Percentiles rank a stretch among this genome's conserved stretches.
phyloP scores from a whole-genome alignment of 2,888 invertebrate species.

The Conistra vaccinii region DNA sequence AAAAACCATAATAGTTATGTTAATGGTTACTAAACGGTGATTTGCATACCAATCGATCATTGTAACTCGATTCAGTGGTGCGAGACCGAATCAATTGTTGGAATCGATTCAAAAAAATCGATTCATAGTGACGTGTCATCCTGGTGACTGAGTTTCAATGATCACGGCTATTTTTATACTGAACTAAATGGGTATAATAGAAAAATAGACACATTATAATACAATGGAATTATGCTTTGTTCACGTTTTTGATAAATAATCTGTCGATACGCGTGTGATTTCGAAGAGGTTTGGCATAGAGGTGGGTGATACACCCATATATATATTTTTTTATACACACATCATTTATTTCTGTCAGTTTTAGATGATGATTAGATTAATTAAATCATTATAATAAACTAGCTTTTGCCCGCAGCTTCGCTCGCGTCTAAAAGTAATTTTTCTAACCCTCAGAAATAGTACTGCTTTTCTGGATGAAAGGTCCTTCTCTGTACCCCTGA shows the following conservation, averaged over 20 bases:
- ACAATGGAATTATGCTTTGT: conserved; percentile 4
- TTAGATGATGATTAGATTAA: not conserved
- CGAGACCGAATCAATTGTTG: conserved; percentile 73
- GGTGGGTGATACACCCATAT: not conserved
- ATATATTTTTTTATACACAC: not conserved
- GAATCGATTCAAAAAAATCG: conserved; percentile 69
- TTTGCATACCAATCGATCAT: conserved; percentile 77
- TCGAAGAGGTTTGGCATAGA: not conserved
- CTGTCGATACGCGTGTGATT: conserved; percentile 5
- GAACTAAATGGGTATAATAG: conserved; percentile 26
- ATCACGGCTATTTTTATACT: conserved; percentile 28
- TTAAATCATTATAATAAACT: too few relatives aligned
- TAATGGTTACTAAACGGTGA: conserved; percentile 63
- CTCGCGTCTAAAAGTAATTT: too few relatives aligned
- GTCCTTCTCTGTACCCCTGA: too few relatives aligned
- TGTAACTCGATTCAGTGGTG: conserved; percentile 61
- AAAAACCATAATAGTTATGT: conserved; percentile 57
- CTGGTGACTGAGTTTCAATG: conserved; percentile 39
- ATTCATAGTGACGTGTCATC: conserved; percentile 58
- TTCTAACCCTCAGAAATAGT: too few relatives aligned
- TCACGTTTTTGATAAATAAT: not conserved
- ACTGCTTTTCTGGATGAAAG: too few relatives aligned
- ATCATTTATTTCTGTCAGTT: not conserved
- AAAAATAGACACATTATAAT: conserved; percentile 36
- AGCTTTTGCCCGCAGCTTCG: too few relatives aligned